These are phyloP conservation scores for Neolamprologus variostigma DNA, from an alignment of 2,113 vertebrate genomes.

Conservation along the genomic window DNA sequence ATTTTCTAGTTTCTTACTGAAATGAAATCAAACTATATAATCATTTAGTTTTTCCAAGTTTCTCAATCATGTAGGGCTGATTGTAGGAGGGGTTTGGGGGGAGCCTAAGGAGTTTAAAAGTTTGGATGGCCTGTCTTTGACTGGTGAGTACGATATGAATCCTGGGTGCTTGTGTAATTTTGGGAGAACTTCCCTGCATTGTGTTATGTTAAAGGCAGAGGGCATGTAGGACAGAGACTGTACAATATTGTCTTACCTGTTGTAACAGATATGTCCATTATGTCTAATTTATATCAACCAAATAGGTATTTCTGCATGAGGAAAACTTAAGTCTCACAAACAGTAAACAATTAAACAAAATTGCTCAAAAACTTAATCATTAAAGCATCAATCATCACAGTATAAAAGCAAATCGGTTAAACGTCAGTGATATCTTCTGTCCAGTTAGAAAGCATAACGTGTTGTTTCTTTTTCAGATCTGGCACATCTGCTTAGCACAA, in stretches of 20 bases:
- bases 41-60: not conserved
- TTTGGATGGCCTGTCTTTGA: not conserved
- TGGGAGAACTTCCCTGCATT: not conserved
- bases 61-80: not conserved
- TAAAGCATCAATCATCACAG: not conserved
- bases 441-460: not conserved
- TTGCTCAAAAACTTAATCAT: not conserved
- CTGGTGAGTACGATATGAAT: not conserved
- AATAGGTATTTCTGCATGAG: not conserved
- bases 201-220: not conserved
- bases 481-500: not conserved
- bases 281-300: too few relatives aligned
- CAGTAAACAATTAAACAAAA: not conserved
- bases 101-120: not conserved
- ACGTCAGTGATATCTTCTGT: not conserved
- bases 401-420: not conserved
- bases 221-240: not conserved
- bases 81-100: not conserved
- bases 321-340: not conserved
- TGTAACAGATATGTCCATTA: too few relatives aligned
- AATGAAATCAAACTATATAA: not conserved
- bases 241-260: not conserved
- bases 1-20: not conserved
- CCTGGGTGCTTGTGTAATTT: not conserved
- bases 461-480: not conserved